These are phyloP conservation scores for Bradysia coprophila DNA, from an alignment of 1,140 invertebrate species.

Conservation along the genomic window DNA sequence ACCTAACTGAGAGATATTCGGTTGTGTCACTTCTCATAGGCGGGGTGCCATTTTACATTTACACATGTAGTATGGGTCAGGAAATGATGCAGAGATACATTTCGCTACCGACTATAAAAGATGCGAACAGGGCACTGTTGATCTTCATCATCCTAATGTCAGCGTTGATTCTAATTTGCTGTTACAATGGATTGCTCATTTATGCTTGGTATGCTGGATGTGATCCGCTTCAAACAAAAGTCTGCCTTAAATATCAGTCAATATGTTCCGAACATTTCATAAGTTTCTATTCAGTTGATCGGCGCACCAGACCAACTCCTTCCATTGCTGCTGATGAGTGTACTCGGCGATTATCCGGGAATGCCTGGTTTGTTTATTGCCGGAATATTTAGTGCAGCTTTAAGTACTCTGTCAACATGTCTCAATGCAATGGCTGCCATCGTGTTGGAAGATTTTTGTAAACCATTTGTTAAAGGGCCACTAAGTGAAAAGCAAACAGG, in stretches of 20 bases:
- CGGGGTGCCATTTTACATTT: constrained; percentile 61
- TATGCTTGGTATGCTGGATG: not conserved
- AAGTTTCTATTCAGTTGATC: constrained; percentile 27
- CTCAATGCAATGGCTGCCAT: constrained; percentile 83
- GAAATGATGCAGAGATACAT: constrained; percentile 61
- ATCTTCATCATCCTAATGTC: constrained; percentile 36
- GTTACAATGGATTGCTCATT: constrained; percentile 47
- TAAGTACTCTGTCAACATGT: constrained; percentile 77
- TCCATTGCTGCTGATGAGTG: constrained; percentile 62
- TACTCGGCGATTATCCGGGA: constrained; percentile 48
- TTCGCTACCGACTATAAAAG: constrained; percentile 41
- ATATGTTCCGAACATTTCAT: not conserved
- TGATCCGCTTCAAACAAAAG: constrained; percentile 59
- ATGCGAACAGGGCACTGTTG: constrained; percentile 46
- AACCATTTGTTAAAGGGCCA: constrained; percentile 35
- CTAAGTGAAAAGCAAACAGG: constrained; percentile 37
- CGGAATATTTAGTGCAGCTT: constrained; percentile 67
- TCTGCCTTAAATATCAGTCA: not conserved
- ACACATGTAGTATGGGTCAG: constrained; percentile 66
- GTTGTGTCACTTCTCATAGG: constrained; percentile 58
- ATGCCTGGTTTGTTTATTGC: constrained; percentile 71
- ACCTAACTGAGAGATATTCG: constrained; percentile 51
- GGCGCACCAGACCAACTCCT: constrained; percentile 54
- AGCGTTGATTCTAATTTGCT: constrained; percentile 29
- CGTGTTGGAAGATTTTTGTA: constrained; percentile 64